Evolutionary conservation across 2,113 vertebrate genomes (phyloP).

Genomic region (Siphamia tubifer): DNA sequence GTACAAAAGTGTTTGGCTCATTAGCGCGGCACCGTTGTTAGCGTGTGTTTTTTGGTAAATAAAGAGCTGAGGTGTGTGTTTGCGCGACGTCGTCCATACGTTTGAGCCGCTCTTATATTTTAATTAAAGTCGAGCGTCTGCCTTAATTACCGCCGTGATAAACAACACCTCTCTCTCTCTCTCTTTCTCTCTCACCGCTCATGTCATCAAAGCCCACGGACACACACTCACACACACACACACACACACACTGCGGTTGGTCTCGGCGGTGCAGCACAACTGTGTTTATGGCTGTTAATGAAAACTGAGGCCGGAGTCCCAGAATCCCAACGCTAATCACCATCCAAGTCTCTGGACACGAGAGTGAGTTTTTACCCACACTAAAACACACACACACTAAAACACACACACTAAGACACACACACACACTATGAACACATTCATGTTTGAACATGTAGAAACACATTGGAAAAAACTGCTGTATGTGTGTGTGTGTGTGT

Average conservation of each 20-base stretch:
- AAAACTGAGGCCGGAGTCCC: conserved; percentile 71
- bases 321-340: conserved; percentile 74
- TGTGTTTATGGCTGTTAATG: conserved; percentile 75
- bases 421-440: conserved; percentile 13
- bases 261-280: conserved; percentile 60
- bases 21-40: too few species aligned
- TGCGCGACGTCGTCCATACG: conserved; percentile 28
- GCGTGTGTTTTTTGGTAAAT: conserved; percentile 3
- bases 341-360: conserved; percentile 67
- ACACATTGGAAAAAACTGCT: not conserved
- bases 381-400: conserved; percentile 17
- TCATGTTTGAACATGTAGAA: conserved; percentile 29
- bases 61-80: conserved; percentile 16
- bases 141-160: conserved; percentile 75
- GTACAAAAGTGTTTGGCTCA: not conserved
- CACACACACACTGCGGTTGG: conserved; percentile 31
- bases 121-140: conserved; percentile 71
- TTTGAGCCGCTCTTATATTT: conserved; percentile 63
- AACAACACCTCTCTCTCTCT: conserved; percentile 61
- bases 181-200: not conserved
- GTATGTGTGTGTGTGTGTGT: conserved; percentile 9
- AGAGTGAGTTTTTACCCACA: conserved; percentile 7
- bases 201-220: conserved; percentile 53
- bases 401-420: conserved; percentile 19
- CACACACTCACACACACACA: conserved; percentile 29